These are phyloP conservation scores for Congeria kusceri DNA, from an alignment of 2,888 invertebrate genomes.

Conservation along the genomic window DNA sequence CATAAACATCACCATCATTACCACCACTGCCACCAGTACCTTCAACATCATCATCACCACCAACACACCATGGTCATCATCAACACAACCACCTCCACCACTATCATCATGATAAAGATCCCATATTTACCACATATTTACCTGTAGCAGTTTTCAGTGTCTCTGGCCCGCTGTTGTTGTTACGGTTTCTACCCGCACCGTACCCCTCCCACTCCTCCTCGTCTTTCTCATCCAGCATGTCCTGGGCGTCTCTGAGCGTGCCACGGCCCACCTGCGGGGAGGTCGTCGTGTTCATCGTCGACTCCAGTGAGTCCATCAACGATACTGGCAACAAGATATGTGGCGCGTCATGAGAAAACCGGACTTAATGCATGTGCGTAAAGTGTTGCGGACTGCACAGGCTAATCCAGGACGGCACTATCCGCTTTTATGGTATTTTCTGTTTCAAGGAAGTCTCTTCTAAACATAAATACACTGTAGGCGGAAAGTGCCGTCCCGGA, in stretches of 20 bases:
- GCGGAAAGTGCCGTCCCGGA: too few relatives aligned
- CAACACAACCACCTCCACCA: background rate
- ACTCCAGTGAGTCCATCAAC: constrained; percentile 82
- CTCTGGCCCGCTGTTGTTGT: constrained; percentile 61
- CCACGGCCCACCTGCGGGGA: constrained; percentile 74
- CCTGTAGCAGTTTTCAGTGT: constrained; percentile 68
- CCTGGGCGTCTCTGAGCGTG: constrained; percentile 63
- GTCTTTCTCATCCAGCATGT: constrained; percentile 61
- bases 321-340: constrained; percentile 73
- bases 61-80: background rate
- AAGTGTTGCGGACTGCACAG: too few relatives aligned
- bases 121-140: background rate
- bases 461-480: too few relatives aligned
- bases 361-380: too few relatives aligned
- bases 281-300: constrained; percentile 82
- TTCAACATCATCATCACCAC: background rate
- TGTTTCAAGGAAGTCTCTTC: too few relatives aligned
- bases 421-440: too few relatives aligned
- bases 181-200: constrained; percentile 14
- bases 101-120: background rate
- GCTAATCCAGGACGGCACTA: too few relatives aligned
- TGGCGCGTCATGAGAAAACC: too few relatives aligned
- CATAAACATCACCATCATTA: too few relatives aligned
- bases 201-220: constrained; percentile 57
- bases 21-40: too few relatives aligned